phyloP scores from a whole-genome alignment of 2,888 invertebrate genomes.

The Diloba caeruleocephala region DNA sequence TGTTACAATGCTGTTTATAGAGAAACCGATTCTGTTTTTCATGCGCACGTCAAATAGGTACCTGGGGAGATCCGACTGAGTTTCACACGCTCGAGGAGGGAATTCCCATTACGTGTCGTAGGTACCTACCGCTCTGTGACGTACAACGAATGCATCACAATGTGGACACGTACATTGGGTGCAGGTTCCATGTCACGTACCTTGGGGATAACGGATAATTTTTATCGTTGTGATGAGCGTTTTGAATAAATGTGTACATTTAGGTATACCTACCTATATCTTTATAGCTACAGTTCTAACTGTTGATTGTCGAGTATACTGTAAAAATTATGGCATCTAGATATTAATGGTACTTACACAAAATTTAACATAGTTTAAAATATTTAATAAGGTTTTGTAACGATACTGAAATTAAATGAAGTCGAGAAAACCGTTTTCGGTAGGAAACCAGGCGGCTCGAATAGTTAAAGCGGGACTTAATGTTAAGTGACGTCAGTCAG shows the following conservation, averaged over 20 bases:
- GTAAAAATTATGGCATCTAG: no score
- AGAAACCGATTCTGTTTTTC: constrained; percentile 17
- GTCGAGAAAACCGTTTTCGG: no score
- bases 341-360: no score
- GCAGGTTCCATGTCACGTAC: constrained; percentile 54
- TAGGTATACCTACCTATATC: background rate
- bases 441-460: no score
- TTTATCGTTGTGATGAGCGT: constrained; percentile 9
- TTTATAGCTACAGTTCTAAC: background rate
- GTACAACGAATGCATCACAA: constrained; percentile 48
- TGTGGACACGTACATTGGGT: constrained; percentile 47
- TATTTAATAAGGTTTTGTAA: no score
- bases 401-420: no score
- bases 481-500: no score
- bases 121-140: constrained; percentile 39
- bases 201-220: constrained; percentile 29
- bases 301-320: background rate
- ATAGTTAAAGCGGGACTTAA: no score
- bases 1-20: constrained; percentile 3
- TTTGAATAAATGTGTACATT: constrained; percentile 6
- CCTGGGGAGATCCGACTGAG: constrained; percentile 30
- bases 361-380: no score
- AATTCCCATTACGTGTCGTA: constrained; percentile 55
- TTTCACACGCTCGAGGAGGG: constrained; percentile 63
- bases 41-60: constrained; percentile 11